Percentiles rank a stretch among this genome's conserved stretches.
phyloP scores from a whole-genome alignment of 2,113 vertebrate species.

The Gymnocephalus cernua region DNA sequence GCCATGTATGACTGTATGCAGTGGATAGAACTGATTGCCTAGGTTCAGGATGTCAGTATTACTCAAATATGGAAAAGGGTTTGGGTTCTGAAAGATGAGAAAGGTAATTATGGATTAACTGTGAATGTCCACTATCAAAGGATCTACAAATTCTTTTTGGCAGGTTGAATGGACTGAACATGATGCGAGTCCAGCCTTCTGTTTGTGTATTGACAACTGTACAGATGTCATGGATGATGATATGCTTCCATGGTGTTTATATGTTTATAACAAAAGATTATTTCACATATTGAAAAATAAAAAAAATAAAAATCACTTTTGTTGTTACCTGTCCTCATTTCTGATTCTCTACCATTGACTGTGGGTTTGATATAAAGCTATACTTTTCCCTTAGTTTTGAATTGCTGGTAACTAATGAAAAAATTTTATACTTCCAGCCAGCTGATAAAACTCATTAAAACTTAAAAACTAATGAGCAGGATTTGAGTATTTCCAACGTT shows the following conservation, averaged over 20 bases:
- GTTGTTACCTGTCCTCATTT: not conserved
- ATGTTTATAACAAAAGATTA: slow-evolving; percentile 78
- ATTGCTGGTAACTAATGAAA: too few species aligned
- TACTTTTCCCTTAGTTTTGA: too few species aligned
- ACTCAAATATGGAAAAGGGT: not conserved
- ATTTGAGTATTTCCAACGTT: too few species aligned
- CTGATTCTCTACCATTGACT: not conserved
- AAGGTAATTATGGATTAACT: not conserved
- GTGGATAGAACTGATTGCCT: not conserved
- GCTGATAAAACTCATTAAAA: too few species aligned
- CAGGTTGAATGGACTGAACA: slow-evolving; percentile 7
- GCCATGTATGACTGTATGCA: not conserved
- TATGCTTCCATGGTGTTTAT: slow-evolving; percentile 71
- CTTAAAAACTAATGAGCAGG: too few species aligned
- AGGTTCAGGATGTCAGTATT: not conserved
- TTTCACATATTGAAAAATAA: slow-evolving; percentile 76
- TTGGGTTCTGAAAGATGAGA: not conserved
- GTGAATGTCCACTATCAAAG: not conserved
- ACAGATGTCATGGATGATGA: slow-evolving; percentile 64
- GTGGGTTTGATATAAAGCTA: too few species aligned
- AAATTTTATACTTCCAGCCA: too few species aligned
- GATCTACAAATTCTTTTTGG: not conserved
- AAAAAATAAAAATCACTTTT: slow-evolving; percentile 12
- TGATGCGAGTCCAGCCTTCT: not conserved
- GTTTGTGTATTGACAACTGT: slow-evolving; percentile 47